Evolutionary conservation across 2,113 vertebrate species (phyloP).

Genomic region (Circaetus gallicus): DNA sequence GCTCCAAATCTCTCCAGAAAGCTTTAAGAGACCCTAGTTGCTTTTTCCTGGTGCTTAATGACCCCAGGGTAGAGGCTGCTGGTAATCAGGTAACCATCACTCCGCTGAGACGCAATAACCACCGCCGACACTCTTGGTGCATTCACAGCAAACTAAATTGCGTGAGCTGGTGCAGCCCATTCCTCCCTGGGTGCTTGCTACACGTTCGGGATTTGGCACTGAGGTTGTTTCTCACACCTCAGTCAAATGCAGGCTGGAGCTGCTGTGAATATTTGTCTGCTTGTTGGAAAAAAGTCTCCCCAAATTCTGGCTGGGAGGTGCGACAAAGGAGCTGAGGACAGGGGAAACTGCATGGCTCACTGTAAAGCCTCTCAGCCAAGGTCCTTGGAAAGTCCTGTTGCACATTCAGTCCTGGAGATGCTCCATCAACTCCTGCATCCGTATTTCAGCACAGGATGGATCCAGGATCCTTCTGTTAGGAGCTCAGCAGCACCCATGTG

Average conservation of each 20-base stretch:
- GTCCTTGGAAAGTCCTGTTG: neutral
- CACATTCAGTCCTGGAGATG: neutral
- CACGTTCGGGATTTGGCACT: neutral
- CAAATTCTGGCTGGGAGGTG: neutral
- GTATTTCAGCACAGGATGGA: neutral
- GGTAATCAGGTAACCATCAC: neutral
- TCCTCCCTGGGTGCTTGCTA: neutral
- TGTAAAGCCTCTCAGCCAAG: neutral
- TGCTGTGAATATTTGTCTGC: neutral
- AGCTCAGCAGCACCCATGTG: neutral
- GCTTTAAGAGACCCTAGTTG: neutral
- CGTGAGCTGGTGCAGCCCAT: accelerated
- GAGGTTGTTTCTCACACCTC: neutral
- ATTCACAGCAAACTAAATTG: neutral
- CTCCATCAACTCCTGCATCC: neutral
- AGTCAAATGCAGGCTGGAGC: neutral
- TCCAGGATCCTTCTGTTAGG: neutral
- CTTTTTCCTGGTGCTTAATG: neutral
- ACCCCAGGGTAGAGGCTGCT: neutral
- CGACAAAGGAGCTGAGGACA: neutral
- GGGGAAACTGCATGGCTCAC: neutral
- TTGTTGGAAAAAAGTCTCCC: neutral
- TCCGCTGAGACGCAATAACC: neutral
- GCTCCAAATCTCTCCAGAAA: neutral
- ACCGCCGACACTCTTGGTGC: accelerated